Conservation (phyloP, 2,113 vertebrate species). For the Carollia perspicillata region DNA sequence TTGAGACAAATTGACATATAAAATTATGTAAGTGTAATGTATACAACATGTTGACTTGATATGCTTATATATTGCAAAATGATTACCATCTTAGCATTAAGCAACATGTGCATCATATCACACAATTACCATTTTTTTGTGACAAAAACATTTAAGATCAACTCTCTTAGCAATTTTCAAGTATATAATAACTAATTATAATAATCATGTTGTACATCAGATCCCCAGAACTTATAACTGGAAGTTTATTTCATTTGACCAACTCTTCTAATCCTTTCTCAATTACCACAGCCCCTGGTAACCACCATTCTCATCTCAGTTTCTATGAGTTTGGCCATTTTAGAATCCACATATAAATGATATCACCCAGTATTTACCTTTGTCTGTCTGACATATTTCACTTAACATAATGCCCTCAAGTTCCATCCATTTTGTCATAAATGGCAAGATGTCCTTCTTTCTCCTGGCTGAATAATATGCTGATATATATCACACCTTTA, state of each 20-base stretch:
- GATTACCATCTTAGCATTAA: background rate
- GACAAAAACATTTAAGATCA: background rate
- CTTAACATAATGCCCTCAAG: no score
- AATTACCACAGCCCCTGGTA: background rate
- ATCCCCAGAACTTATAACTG: background rate
- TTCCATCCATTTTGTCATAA: background rate
- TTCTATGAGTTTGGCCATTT: background rate
- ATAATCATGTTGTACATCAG: no score
- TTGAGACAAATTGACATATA: background rate
- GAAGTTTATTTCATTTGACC: background rate
- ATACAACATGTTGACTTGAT: background rate
- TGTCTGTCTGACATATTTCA: background rate
- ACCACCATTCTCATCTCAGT: background rate
- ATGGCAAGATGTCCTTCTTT: background rate
- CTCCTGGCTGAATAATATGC: background rate
- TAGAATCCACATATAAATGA: background rate
- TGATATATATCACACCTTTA: background rate
- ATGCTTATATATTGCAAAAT: background rate
- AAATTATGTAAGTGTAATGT: background rate
- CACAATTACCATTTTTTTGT: background rate
- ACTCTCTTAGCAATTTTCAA: no score
- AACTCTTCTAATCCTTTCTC: background rate
- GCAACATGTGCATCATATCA: background rate
- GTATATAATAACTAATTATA: no score
- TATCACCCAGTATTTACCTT: background rate